Percentiles rank a stretch among this genome's conserved stretches.
phyloP scores from a whole-genome alignment of 23 tunicate genomes.

The Botrylloides violaceus region DNA sequence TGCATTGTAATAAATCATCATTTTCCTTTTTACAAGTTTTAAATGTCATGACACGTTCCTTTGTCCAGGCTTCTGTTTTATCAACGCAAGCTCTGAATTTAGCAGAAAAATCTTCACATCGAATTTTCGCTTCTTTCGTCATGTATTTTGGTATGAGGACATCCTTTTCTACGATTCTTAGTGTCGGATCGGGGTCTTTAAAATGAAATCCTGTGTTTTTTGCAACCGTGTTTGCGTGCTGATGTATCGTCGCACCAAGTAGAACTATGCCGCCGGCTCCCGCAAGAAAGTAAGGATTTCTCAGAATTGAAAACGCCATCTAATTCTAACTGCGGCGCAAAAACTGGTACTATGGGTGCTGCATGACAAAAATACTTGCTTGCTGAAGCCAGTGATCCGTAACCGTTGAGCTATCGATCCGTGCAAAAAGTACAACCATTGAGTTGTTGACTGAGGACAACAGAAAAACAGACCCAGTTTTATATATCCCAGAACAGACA shows the following conservation, averaged over 20 bases:
- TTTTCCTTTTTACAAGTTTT: conserved; percentile 41
- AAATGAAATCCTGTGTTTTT: conserved; percentile 45
- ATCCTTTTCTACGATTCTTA: conserved; percentile 76
- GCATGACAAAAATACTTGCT: not conserved
- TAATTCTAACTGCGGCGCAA: not conserved
- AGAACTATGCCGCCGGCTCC: conserved; percentile 19
- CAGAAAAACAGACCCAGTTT: no score
- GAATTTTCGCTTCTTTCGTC: conserved; percentile 40
- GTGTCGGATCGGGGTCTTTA: conserved; percentile 69
- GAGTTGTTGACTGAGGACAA: no score
- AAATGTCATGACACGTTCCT: conserved; percentile 37
- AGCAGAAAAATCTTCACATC: conserved; percentile 33
- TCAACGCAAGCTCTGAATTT: conserved; percentile 41
- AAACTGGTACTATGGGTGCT: not conserved
- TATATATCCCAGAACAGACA: no score
- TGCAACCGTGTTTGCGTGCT: conserved; percentile 8
- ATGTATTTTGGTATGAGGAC: conserved; percentile 72
- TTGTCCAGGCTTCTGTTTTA: conserved; percentile 16
- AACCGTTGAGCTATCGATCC: not conserved
- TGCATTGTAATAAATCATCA: conserved; percentile 61
- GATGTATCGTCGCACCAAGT: conserved; percentile 8
- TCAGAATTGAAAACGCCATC: conserved; percentile 1
- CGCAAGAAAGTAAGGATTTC: conserved; percentile 20
- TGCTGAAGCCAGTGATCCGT: not conserved
- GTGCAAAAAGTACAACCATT: no score